Conservation (phyloP, 37 sponge, comb jelly and placozoan species). For the Haliclona indistincta region DNA sequence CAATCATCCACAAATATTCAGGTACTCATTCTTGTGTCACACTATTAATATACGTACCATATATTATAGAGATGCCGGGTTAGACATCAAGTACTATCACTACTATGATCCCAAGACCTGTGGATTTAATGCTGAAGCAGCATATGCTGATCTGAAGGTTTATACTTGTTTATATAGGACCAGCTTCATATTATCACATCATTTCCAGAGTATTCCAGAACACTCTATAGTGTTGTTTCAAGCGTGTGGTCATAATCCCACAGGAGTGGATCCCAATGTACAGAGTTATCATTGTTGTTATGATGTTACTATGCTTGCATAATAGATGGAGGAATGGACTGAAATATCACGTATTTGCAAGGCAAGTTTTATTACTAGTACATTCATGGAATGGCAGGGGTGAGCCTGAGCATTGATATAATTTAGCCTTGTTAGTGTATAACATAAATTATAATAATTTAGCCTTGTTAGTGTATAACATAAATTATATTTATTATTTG, state of each 20-base stretch:
- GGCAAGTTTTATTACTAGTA: conserved; percentile 20
- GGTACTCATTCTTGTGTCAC: conserved; percentile 27
- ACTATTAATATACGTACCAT: not conserved
- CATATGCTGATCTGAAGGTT: conserved; percentile 72
- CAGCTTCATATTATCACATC: not conserved
- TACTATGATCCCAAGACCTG: conserved; percentile 82
- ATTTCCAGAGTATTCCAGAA: conserved; percentile 65
- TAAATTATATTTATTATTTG: too few relatives aligned
- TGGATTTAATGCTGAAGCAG: conserved; percentile 69
- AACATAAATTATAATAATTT: too few relatives aligned
- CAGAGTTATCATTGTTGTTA: not conserved
- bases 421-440: too few relatives aligned
- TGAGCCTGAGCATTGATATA: too few relatives aligned
- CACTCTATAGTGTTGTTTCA: conserved; percentile 84
- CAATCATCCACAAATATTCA: conserved; percentile 91
- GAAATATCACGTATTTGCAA: conserved; percentile 85
- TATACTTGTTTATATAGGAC: not conserved
- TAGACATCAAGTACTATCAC: conserved; percentile 75
- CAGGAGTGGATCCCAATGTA: conserved; percentile 50
- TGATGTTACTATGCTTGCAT: not conserved
- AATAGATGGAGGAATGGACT: conserved; percentile 80
- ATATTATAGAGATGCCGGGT: conserved; percentile 53
- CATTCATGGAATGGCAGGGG: not conserved
- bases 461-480: too few relatives aligned
- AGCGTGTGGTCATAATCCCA: conserved; percentile 98